Evolutionary conservation across 2,888 invertebrate species (phyloP).

Genomic region (Unio pictorum): DNA sequence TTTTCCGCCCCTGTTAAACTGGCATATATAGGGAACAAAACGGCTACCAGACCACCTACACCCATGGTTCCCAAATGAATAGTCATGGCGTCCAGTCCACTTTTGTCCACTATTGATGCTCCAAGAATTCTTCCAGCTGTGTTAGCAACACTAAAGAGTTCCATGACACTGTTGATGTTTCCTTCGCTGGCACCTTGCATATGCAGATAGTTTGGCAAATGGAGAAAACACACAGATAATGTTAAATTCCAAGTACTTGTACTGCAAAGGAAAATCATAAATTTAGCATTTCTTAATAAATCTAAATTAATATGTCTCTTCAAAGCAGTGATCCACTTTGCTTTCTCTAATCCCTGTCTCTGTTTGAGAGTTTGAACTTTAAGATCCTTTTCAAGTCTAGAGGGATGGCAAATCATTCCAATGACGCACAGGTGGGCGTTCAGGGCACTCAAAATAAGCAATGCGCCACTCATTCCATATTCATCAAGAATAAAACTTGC

Average conservation of each 20-base stretch:
- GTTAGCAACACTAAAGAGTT: conserved; percentile 22
- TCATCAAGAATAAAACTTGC: conserved; percentile 16
- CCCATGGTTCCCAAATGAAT: conserved; percentile 18
- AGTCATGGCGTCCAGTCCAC: conserved; percentile 12
- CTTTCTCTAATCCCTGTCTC: background rate
- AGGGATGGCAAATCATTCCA: conserved; percentile 31
- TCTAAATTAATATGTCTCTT: conserved; percentile 19
- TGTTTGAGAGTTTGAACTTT: background rate
- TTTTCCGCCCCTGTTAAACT: conserved; percentile 8
- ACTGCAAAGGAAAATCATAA: conserved; percentile 23
- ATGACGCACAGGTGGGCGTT: conserved; percentile 28
- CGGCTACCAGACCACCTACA: conserved; percentile 14
- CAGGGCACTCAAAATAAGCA: conserved; percentile 25
- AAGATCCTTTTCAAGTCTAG: conserved; percentile 15
- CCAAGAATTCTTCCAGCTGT: conserved; percentile 21
- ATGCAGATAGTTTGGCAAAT: conserved; percentile 27
- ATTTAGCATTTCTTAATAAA: conserved; percentile 12
- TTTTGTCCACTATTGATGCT: conserved; percentile 9
- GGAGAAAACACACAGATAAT: conserved; percentile 21
- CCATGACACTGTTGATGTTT: conserved; percentile 26
- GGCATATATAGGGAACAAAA: conserved; percentile 22
- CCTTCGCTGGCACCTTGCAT: conserved; percentile 9
- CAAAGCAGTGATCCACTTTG: background rate
- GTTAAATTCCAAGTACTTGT: conserved; percentile 27
- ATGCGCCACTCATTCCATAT: conserved; percentile 31